phyloP scores from a whole-genome alignment of 1,140 invertebrate genomes.

The Papilio xuthus region DNA sequence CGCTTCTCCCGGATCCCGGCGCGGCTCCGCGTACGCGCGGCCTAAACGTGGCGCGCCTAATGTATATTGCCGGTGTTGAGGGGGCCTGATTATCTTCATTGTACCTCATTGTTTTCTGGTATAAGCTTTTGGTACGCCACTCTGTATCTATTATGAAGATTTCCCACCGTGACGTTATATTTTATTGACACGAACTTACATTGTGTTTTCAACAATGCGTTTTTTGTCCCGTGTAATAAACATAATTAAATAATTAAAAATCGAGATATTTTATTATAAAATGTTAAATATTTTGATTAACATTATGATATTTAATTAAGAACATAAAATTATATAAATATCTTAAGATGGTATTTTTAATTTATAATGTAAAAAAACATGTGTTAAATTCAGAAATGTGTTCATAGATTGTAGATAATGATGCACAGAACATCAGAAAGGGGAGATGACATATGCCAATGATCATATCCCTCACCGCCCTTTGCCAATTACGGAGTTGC shows the following conservation, averaged over 20 bases:
- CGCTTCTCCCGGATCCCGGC: conserved; percentile 40
- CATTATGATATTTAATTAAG: too few relatives aligned
- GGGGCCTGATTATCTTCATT: conserved; percentile 33
- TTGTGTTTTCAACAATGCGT: background rate
- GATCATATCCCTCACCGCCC: conserved; percentile 56
- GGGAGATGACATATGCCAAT: conserved; percentile 63
- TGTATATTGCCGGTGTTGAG: conserved; percentile 33
- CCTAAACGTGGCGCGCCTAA: conserved; percentile 36
- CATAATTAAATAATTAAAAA: background rate
- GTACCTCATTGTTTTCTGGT: background rate
- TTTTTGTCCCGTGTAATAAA: background rate
- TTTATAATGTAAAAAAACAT: background rate
- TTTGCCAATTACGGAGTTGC: conserved; percentile 56
- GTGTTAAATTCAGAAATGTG: conserved; percentile 46
- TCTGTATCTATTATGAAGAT: background rate
- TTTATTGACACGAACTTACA: background rate
- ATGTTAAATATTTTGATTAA: background rate
- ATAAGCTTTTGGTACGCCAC: conserved; percentile 6
- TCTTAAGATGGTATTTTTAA: background rate
- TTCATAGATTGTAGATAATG: conserved; percentile 65
- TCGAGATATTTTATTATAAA: background rate
- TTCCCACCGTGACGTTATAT: conserved; percentile 18
- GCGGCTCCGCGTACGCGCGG: background rate
- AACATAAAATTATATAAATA: too few relatives aligned
- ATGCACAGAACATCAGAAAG: conserved; percentile 47